A percentile compares a stretch with the other conserved stretches of the same genome.
phyloP scores from a whole-genome alignment of 2,113 vertebrate genomes.

The Acinonyx jubatus region DNA sequence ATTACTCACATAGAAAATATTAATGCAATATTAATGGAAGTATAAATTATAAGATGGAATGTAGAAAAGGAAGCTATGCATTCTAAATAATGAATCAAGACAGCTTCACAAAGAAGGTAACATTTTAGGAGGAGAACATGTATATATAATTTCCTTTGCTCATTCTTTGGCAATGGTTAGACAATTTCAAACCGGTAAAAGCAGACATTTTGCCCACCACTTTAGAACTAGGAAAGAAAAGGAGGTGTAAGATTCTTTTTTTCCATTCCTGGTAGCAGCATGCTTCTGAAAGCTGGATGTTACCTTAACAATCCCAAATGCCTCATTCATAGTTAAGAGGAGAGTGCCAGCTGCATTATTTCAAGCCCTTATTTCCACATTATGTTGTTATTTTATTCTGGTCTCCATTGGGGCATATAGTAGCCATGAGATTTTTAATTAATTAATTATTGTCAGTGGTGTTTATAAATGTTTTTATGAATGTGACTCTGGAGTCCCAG shows the following conservation, averaged over 20 bases:
- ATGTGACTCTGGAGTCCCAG: conserved; percentile 3
- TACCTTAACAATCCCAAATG: background rate
- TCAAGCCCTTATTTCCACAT: background rate
- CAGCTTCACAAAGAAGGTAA: background rate
- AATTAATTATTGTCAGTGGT: background rate
- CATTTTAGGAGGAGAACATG: background rate
- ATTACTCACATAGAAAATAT: background rate
- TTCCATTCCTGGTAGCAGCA: background rate
- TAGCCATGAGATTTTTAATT: background rate
- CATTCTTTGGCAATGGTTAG: background rate
- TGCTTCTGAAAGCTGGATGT: conserved; percentile 13
- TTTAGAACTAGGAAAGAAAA: conserved; percentile 33
- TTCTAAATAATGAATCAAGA: background rate
- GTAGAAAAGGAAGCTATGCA: background rate
- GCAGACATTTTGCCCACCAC: background rate
- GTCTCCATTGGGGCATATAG: background rate
- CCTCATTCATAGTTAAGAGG: background rate
- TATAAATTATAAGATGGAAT: background rate
- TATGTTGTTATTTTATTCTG: conserved; percentile 26
- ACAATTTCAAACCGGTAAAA: background rate
- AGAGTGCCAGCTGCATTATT: background rate
- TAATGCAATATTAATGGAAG: background rate
- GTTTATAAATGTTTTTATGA: conserved; percentile 18
- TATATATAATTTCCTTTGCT: conserved; percentile 19
- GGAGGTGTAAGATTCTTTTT: background rate